phyloP scores from a whole-genome alignment of 30 jellyfish, hydroid and myxozoan species.

The Turritopsis rubra region DNA sequence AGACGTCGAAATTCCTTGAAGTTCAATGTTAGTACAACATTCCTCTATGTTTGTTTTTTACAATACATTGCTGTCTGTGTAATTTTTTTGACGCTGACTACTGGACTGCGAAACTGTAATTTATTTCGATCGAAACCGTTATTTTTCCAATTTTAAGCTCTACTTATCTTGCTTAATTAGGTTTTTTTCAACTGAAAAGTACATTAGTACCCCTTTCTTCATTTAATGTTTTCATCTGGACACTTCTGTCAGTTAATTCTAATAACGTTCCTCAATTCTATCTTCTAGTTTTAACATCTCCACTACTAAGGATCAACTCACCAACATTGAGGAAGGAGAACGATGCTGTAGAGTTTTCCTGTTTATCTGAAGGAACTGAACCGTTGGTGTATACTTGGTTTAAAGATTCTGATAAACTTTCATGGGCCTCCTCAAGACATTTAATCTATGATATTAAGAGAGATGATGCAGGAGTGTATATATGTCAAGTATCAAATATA shows the following conservation, averaged over 20 bases:
- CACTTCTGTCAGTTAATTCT: no score
- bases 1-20: not conserved
- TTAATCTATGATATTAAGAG: not conserved
- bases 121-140: no score
- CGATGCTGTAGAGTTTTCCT: conserved; percentile 1
- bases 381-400: not conserved
- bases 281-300: not conserved
- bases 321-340: not conserved
- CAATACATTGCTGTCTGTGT: not conserved
- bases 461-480: conserved; percentile 5
- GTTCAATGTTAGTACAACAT: not conserved
- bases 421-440: not conserved
- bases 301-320: not conserved
- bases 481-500: conserved; percentile 7
- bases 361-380: not conserved
- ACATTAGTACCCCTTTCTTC: no score
- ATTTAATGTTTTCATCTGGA: no score
- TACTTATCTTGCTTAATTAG: no score
- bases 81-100: not conserved
- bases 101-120: no score
- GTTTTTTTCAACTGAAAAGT: no score
- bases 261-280: no score
- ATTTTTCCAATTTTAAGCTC: no score
- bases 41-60: not conserved
- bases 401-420: not conserved